Percentiles rank a stretch among this genome's conserved stretches.
Evolutionary conservation across 2,797 vertebrate species (phyloP).

Genomic region (Hapalemur alaotrensis): DNA sequence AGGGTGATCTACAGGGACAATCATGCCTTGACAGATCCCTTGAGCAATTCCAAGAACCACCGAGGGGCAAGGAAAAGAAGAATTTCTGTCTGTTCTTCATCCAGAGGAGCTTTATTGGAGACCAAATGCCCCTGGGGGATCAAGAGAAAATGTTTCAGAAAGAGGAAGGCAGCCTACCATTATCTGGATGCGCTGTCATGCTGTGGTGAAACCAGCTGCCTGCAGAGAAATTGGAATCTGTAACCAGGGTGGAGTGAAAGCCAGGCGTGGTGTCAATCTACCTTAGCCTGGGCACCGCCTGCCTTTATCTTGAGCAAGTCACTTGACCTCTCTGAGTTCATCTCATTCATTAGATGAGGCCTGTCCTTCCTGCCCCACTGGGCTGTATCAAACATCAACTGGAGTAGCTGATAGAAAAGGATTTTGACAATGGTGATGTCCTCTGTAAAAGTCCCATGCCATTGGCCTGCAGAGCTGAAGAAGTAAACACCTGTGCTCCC

Average conservation of each 20-base stretch:
- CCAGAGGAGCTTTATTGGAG: background rate
- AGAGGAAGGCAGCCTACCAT: background rate
- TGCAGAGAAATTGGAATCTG: background rate
- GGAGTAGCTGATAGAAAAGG: background rate
- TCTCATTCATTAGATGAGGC: background rate
- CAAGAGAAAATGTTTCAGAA: background rate
- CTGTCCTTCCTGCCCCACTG: background rate
- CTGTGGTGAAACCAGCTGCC: background rate
- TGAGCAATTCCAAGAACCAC: background rate
- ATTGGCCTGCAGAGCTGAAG: background rate
- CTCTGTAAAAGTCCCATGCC: background rate
- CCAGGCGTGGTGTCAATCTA: background rate
- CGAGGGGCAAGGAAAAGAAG: background rate
- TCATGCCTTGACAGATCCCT: background rate
- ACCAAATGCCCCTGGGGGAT: background rate
- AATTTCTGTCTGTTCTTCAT: background rate
- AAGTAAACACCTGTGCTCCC: background rate
- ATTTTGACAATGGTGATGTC: background rate
- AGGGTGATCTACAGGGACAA: background rate
- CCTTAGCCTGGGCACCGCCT: background rate
- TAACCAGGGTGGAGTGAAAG: background rate
- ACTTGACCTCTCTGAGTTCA: background rate
- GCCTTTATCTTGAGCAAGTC: background rate
- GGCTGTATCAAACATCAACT: background rate
- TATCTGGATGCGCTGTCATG: fast-evolving